phyloP scores from a whole-genome alignment of 2,888 invertebrate species.

The Gnatocerus cornutus region DNA sequence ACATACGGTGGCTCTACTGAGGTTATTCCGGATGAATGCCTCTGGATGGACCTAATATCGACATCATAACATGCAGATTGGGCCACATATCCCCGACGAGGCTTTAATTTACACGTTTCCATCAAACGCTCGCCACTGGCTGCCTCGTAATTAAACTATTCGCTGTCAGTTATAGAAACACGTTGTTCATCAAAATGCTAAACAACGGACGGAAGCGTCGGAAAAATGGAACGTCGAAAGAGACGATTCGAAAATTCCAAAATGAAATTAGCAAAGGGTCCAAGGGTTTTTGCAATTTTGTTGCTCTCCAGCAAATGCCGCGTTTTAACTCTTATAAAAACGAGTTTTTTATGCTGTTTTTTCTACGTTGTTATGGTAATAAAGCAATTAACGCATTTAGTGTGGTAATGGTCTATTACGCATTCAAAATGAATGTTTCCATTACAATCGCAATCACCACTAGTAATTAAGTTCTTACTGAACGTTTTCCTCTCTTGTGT shows the following conservation, averaged over 20 bases:
- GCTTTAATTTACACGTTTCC: constrained; percentile 51
- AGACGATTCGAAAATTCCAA: background rate
- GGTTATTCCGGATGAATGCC: constrained; percentile 38
- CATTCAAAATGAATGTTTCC: too few relatives aligned
- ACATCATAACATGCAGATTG: constrained; percentile 46
- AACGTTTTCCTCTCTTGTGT: too few relatives aligned
- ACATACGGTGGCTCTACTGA: constrained; percentile 33
- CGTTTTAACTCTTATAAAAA: too few relatives aligned
- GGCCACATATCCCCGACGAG: constrained; percentile 43
- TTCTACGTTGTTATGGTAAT: too few relatives aligned
- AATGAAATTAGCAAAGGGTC: too few relatives aligned
- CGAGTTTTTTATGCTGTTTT: too few relatives aligned
- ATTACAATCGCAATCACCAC: too few relatives aligned
- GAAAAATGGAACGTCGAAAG: constrained; percentile 1
- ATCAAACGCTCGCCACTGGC: constrained; percentile 50
- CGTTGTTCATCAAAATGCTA: constrained; percentile 41
- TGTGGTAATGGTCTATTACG: too few relatives aligned
- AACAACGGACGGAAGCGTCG: constrained; percentile 21
- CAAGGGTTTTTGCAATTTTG: too few relatives aligned
- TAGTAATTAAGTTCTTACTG: too few relatives aligned
- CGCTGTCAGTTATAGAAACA: constrained; percentile 47
- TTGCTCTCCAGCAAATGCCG: too few relatives aligned
- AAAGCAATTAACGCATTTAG: too few relatives aligned
- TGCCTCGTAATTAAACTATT: constrained; percentile 50
- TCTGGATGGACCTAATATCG: constrained; percentile 40